These are phyloP conservation scores for Cephus nigrinus DNA, from an alignment of 2,888 invertebrate genomes.

Conservation along the genomic window DNA sequence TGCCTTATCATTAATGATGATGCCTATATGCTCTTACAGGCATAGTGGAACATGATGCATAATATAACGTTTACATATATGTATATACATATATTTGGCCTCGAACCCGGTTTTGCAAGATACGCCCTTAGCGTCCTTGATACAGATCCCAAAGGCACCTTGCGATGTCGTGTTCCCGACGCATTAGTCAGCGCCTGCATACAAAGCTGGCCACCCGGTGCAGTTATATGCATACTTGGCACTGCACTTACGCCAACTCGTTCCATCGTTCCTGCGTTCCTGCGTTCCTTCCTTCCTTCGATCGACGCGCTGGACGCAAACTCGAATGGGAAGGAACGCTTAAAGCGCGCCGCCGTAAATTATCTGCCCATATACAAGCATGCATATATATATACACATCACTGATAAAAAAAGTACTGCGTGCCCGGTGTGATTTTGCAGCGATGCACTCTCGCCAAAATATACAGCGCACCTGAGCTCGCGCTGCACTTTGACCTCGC, in stretches of 20 bases:
- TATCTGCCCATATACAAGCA: slow-evolving; percentile 26
- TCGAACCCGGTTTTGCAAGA: background rate
- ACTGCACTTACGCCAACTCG: slow-evolving; percentile 18
- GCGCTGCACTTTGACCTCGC: background rate
- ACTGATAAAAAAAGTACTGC: background rate
- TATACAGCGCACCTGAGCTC: background rate
- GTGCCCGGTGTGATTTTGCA: background rate
- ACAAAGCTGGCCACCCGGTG: slow-evolving; percentile 32
- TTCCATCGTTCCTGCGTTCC: slow-evolving; percentile 19
- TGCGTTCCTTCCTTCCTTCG: background rate
- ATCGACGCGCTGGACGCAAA: slow-evolving; percentile 8
- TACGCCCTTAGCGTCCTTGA: slow-evolving; percentile 19
- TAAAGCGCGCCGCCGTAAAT: slow-evolving; percentile 37
- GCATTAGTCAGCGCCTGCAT: slow-evolving; percentile 44
- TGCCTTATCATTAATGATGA: background rate
- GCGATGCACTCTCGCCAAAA: background rate
- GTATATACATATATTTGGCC: slow-evolving; percentile 8
- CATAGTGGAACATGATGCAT: background rate
- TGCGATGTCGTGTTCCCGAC: slow-evolving; percentile 46
- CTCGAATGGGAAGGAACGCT: slow-evolving; percentile 8
- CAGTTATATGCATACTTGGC: slow-evolving; percentile 20
- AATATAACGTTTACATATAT: background rate
- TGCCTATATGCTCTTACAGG: background rate
- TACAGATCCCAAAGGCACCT: slow-evolving; percentile 45
- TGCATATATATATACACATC: background rate